Conservation (phyloP, 2,113 vertebrate genomes). For the Antechinus stuartii region DNA sequence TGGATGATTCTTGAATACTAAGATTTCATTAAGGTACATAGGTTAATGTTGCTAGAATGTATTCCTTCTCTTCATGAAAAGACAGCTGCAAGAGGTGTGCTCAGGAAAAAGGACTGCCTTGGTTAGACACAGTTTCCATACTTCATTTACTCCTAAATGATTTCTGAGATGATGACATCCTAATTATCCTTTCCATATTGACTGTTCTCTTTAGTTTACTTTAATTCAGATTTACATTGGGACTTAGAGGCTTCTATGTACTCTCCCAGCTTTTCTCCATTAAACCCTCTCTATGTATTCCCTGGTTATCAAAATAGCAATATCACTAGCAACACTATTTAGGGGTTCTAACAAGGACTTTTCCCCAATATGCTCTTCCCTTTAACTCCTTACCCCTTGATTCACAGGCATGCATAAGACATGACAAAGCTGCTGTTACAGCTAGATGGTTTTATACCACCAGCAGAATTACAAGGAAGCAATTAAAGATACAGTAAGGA, state of each 20-base stretch:
- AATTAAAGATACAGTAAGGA: neutral
- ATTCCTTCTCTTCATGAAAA: neutral
- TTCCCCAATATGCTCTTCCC: neutral
- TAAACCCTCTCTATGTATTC: neutral
- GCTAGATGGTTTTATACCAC: too few species aligned
- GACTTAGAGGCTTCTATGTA: neutral
- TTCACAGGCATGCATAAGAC: neutral
- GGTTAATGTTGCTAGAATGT: neutral
- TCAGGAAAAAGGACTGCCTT: neutral
- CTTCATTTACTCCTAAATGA: neutral
- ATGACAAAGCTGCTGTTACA: neutral
- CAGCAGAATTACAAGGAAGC: neutral
- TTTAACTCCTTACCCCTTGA: neutral
- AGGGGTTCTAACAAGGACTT: neutral
- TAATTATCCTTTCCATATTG: neutral
- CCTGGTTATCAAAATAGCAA: neutral
- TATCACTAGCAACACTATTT: neutral
- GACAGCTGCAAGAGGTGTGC: neutral
- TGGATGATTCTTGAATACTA: neutral
- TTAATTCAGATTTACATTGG: neutral
- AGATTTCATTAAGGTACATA: neutral
- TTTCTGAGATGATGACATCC: neutral
- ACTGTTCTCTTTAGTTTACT: neutral
- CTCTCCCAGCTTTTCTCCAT: neutral
- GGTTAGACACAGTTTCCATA: neutral